phyloP scores from a whole-genome alignment of 2,888 invertebrate species.

The Buathra laborator region DNA sequence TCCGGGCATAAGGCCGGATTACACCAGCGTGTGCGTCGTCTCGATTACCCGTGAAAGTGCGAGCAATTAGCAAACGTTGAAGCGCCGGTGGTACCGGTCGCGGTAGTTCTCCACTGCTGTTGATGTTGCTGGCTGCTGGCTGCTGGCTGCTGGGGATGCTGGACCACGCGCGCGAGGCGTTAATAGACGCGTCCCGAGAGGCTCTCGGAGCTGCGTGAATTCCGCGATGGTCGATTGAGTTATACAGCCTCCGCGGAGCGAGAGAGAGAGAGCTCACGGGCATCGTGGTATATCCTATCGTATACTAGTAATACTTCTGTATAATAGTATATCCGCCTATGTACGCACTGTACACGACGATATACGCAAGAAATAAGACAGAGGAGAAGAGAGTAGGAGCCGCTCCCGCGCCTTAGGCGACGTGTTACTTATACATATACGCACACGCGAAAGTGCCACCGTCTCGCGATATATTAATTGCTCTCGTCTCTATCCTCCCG shows the following conservation, averaged over 20 bases:
- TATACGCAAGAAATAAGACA: not conserved
- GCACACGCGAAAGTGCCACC: slow-evolving; percentile 60
- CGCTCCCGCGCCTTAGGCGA: slow-evolving; percentile 53
- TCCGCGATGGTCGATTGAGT: slow-evolving; percentile 58
- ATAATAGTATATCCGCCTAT: not conserved
- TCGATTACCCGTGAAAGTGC: slow-evolving; percentile 69
- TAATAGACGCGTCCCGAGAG: slow-evolving; percentile 46
- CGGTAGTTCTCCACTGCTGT: not conserved
- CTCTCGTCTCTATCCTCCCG: slow-evolving; percentile 63
- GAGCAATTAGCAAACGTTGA: slow-evolving; percentile 66
- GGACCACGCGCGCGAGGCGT: slow-evolving; percentile 36
- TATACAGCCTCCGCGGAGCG: slow-evolving; percentile 4
- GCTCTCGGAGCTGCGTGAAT: slow-evolving; percentile 34
- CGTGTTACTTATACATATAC: slow-evolving; percentile 32
- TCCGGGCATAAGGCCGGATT: slow-evolving; percentile 50
- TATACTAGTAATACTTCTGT: not conserved
- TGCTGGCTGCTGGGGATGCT: not conserved
- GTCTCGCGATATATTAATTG: slow-evolving; percentile 63
- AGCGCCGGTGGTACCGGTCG: slow-evolving; percentile 53
- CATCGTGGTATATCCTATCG: slow-evolving; percentile 7
- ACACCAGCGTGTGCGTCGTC: slow-evolving; percentile 49
- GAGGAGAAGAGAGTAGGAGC: not conserved
- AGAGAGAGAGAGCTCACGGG: slow-evolving; percentile 14
- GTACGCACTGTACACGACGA: not conserved
- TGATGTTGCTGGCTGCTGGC: not conserved